These are phyloP conservation scores for Monoplex corrugatus DNA, from an alignment of 2,888 invertebrate genomes.

Conservation along the genomic window DNA sequence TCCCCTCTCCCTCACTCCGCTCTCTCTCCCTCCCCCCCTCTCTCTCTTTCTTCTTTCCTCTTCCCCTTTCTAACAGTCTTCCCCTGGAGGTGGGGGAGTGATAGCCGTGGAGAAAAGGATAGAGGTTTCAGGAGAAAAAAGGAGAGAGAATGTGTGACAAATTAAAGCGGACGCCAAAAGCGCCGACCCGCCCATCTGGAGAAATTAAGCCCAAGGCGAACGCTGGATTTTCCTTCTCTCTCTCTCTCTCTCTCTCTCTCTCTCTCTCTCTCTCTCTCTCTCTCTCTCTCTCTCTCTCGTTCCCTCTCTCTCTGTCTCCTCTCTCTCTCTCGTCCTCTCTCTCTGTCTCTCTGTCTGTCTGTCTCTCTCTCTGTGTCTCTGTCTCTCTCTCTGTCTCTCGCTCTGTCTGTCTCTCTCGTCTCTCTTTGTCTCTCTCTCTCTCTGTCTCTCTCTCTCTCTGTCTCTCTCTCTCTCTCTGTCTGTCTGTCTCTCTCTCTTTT, in stretches of 20 bases:
- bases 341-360: slow-evolving; percentile 12
- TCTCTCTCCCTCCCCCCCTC: no score
- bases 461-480: slow-evolving; percentile 5
- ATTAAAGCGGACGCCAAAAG: slow-evolving; percentile 43
- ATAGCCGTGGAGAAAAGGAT: no score
- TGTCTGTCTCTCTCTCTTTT: neutral
- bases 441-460: no score
- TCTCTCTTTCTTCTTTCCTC: no score
- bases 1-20: no score
- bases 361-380: neutral
- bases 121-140: no score
- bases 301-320: neutral
- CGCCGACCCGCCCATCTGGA: slow-evolving; percentile 33
- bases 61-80: no score
- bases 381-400: no score
- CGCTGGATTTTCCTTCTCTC: slow-evolving; percentile 3
- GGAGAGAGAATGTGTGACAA: slow-evolving; percentile 34
- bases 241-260: neutral
- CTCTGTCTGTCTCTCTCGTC: no score
- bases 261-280: neutral
- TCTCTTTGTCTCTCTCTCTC: no score
- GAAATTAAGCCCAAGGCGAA: slow-evolving; percentile 21
- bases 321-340: neutral
- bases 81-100: no score
- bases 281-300: neutral